These are phyloP conservation scores for Drosophila kurseongensis DNA, from an alignment of 1,140 invertebrate genomes.

Conservation along the genomic window DNA sequence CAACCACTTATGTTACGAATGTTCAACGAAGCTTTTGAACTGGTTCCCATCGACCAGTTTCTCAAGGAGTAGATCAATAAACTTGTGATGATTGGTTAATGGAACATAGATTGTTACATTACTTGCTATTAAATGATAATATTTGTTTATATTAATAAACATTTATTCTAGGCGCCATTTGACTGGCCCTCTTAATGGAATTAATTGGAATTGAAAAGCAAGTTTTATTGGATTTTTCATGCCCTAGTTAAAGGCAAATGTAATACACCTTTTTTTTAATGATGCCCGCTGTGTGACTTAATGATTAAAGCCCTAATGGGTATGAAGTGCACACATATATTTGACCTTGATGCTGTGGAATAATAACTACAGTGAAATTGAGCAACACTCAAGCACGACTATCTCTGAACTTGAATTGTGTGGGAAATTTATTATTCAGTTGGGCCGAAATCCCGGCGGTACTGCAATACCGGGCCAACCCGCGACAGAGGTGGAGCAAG, in stretches of 20 bases:
- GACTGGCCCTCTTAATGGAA: conserved; percentile 8
- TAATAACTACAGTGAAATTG: conserved; percentile 43
- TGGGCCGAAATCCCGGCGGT: conserved; percentile 79
- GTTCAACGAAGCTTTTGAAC: conserved; percentile 64
- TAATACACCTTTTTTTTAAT: conserved; percentile 34
- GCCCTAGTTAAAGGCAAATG: conserved; percentile 57
- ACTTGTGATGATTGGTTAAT: conserved; percentile 33
- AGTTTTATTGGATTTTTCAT: conserved; percentile 56
- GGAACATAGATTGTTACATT: conserved; percentile 26
- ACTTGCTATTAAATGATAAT: conserved; percentile 34
- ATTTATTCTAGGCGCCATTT: conserved; percentile 34
- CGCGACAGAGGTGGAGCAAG: conserved; percentile 59
- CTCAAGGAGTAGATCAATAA: conserved; percentile 26
- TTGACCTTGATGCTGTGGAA: conserved; percentile 46
- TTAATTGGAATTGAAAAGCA: conserved; percentile 26
- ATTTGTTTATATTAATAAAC: conserved; percentile 2
- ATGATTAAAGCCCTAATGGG: conserved; percentile 40
- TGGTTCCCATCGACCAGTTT: conserved; percentile 74
- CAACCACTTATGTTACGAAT: conserved; percentile 63
- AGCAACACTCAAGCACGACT: conserved; percentile 18
- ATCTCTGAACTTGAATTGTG: neutral
- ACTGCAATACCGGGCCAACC: conserved; percentile 86
- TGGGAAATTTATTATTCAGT: conserved; percentile 41
- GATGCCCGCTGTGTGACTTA: conserved; percentile 16
- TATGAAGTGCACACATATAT: conserved; percentile 42